Conservation (phyloP, 35 echinoderm and acorn worm species). For the Ptychodera flava region DNA sequence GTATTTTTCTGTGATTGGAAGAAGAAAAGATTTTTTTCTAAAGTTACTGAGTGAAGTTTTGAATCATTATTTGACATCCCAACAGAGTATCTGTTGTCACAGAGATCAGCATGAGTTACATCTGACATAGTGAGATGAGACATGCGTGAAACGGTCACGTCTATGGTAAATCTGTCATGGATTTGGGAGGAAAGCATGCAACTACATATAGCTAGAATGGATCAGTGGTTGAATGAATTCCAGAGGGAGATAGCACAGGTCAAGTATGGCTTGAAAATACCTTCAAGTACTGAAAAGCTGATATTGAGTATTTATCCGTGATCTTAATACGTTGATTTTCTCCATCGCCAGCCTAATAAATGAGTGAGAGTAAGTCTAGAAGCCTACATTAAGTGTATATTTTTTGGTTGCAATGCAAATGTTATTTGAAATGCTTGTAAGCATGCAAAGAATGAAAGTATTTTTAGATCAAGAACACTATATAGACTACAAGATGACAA, state of each 20-base stretch:
- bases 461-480: background rate
- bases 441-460: background rate
- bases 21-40: slow-evolving; percentile 20
- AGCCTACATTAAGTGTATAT: background rate
- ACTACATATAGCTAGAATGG: too few species aligned
- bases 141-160: background rate
- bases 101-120: too few species aligned
- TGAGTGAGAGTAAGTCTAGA: background rate
- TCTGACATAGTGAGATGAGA: too few species aligned
- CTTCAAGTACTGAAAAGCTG: background rate
- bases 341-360: background rate
- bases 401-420: too few species aligned
- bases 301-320: background rate
- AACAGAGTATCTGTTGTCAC: too few species aligned
- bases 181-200: too few species aligned
- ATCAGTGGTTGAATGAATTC: too few species aligned
- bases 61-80: too few species aligned
- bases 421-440: too few species aligned
- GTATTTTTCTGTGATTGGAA: slow-evolving; percentile 67
- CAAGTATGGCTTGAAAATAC: slow-evolving; percentile 1
- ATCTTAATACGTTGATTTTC: background rate
- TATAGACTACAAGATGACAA: too few species aligned
- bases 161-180: too few species aligned
- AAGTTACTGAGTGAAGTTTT: too few species aligned
- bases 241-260: background rate